Base-by-base conservation (phyloP, 2,113 vertebrate genomes). In the Rhinichthys klamathensis region DNA sequence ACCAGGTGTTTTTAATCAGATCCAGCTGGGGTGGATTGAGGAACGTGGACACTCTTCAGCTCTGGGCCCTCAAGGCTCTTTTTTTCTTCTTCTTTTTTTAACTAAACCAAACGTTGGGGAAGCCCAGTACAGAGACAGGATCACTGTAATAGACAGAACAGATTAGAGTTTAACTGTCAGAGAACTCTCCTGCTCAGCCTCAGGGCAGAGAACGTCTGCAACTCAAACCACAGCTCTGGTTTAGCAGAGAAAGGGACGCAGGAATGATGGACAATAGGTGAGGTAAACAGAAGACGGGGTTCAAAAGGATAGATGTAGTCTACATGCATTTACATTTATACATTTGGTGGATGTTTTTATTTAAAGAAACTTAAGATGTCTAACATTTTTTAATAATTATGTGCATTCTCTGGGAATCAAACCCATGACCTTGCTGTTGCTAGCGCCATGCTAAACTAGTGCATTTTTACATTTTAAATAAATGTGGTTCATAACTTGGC, bases 1-100 rank as follows among this genome's bases (percentile, higher is more conserved):
- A 51, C 51, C 85, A 86, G 81, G 88, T 84, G 85, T 75, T 87
- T 82, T 84, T 32, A 84, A 65, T 87, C 83, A 58, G 58, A 49
- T 87, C 77, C 81, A 87, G 86, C 70, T 79, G 75, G 25, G 54
- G 51, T 56, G 75, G 61, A 72, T 49, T 54, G 67, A 35, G 18
- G 49, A 30, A 25, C 32, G 32, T 15, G 60, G 61, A 61, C 73
- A 80, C 74, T 87, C 18, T 82, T 51, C 32, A 32, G 38, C 38
- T 77, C 38, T 4, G 27, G 35, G 18, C 63, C 49, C 30, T 46
- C 4, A 16, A 67, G 63, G 54, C 7, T 49, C 0, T 16, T 51
- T 51, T 51, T 51, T 13, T 72, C 49, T 38, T 58, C 74, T n/a
- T 51, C 15, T 72, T 30, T 58, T 35, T 58, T 81, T 18, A 49